Percentiles rank a stretch among this genome's conserved stretches.
Evolutionary conservation across 1,140 invertebrate species (phyloP).

Genomic region (Zeugodacus cucurbitae): DNA sequence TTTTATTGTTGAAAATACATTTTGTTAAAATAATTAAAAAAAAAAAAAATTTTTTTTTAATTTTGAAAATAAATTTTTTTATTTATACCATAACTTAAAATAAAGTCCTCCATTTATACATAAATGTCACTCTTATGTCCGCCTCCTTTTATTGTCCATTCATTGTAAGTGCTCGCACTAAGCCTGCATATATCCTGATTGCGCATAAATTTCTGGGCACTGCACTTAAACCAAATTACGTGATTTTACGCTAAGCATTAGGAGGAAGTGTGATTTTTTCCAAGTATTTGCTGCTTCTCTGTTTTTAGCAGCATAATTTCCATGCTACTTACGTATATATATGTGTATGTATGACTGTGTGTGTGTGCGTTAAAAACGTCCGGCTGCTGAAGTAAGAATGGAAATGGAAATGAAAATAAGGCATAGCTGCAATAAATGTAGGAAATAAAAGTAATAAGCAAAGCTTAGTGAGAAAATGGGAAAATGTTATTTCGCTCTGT

Average conservation of each 20-base stretch:
- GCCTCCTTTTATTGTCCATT: background rate
- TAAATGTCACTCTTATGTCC: background rate
- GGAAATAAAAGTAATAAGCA: background rate
- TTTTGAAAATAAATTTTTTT: no score
- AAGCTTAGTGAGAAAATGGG: background rate
- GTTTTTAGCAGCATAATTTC: background rate
- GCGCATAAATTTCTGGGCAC: background rate
- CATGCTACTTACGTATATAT: background rate
- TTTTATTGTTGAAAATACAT: no score
- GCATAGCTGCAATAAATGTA: background rate
- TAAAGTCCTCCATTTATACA: no score
- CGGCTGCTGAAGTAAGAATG: background rate
- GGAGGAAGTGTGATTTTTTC: background rate
- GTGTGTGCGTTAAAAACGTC: background rate
- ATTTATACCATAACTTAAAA: no score
- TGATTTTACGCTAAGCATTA: conserved; percentile 15
- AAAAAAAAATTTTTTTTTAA: no score
- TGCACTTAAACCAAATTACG: conserved; percentile 32
- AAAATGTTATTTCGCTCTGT: background rate
- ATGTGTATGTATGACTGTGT: background rate
- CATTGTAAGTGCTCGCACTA: background rate
- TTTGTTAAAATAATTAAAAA: no score
- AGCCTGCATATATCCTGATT: background rate
- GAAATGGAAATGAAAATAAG: background rate
- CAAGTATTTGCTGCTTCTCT: background rate